Evolutionary conservation across 1,140 invertebrate species (phyloP).

Genomic region (Drosophila mayri): DNA sequence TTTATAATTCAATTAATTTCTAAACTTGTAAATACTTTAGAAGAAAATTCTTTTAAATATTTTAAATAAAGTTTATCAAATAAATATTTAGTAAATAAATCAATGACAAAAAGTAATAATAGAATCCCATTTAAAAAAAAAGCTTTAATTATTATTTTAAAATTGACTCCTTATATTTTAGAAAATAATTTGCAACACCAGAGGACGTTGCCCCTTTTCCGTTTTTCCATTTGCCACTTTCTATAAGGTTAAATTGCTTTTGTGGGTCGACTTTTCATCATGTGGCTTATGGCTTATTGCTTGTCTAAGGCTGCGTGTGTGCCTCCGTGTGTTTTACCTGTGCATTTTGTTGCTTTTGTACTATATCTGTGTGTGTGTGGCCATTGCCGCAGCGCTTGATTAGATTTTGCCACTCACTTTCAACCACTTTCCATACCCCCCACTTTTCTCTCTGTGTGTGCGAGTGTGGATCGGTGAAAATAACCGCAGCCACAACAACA

Average conservation of each 20-base stretch:
- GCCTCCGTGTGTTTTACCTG: constrained; percentile 5
- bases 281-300: constrained; percentile 33
- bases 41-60: too few relatives aligned
- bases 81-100: too few relatives aligned
- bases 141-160: background rate
- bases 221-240: background rate
- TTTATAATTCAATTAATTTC: too few relatives aligned
- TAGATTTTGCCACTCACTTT: constrained; percentile 69
- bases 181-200: background rate
- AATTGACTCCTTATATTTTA: too few relatives aligned
- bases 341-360: constrained; percentile 60
- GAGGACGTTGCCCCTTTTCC: background rate
- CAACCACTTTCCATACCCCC: constrained; percentile 4
- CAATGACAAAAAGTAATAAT: too few relatives aligned
- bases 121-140: too few relatives aligned
- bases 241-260: constrained; percentile 28
- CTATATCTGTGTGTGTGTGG: constrained; percentile 13
- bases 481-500: constrained; percentile 65
- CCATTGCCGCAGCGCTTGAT: constrained; percentile 76
- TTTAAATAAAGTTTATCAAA: too few relatives aligned
- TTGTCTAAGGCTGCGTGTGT: constrained; percentile 3
- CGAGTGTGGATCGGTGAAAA: constrained; percentile 22
- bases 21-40: too few relatives aligned
- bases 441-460: constrained; percentile 3
- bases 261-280: constrained; percentile 12